Evolutionary conservation across 2,113 vertebrate species (phyloP), one percentile per base, ranked within the genome.

Genomic region (Zootoca vivipara): DNA sequence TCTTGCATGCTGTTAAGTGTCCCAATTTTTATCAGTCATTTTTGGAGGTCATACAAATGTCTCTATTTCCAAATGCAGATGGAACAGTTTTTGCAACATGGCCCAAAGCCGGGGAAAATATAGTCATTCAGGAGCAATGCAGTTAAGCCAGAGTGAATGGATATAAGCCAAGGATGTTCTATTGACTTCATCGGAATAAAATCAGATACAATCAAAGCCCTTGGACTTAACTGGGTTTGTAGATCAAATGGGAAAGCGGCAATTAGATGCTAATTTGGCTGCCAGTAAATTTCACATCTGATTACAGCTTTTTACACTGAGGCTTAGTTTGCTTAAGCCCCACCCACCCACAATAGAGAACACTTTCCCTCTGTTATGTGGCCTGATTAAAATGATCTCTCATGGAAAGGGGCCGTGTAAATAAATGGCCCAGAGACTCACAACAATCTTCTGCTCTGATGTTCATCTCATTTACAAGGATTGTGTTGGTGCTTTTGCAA

Each of bases 191-290:
- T 77, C 30, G 35, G 83, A 62, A 75, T 22, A 15, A 64, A 75
- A 75, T 85, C 70, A 85, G 72, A 85, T 77, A 64, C 72, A 64
- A 85, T 75, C 72, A 85, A 77, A 85, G 35, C 35, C 38, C 26
- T 85, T 18, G 20, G 35, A 75, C 56, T 85, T 85, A 75, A 85
- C 52, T 58, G 72, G 52, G 72, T 64, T 85, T 85, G 83, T 64
- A 85, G 56, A 85, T 85, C 72, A 85, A 72, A 85, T 75, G 83
- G 83, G 83, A 75, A 85, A 75, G 77, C 15, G 30, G 72, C 83
- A 77, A 85, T 85, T 85, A 85, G 83, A 77, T 42, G 56, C 72
- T 85, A 85, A 85, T 85, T 85, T 70, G 30, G 38, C 72, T 77
- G 83, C 83, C 83, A 75, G 56, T 77, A 75, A 38, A 64, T 85